phyloP scores from a whole-genome alignment of 1,140 invertebrate genomes.

The Penaeus vannamei region DNA sequence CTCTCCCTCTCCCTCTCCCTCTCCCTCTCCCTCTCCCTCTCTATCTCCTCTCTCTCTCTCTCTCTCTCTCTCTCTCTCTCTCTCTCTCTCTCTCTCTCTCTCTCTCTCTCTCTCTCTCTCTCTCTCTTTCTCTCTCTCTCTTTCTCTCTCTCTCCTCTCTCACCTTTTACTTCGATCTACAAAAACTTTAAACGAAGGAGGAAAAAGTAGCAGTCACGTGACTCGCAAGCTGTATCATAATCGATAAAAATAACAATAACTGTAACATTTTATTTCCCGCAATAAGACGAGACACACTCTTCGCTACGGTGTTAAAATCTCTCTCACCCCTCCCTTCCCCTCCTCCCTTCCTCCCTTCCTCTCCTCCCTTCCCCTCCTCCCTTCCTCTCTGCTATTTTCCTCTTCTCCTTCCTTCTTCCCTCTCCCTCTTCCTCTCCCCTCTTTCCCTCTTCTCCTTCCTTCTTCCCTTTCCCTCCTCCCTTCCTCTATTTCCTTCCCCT shows the following conservation, averaged over 20 bases:
- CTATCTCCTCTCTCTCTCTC: background rate
- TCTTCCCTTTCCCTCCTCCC: background rate
- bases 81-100: slow-evolving; percentile 39
- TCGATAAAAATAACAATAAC: no score
- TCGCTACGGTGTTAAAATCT: no score
- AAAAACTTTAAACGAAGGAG: no score
- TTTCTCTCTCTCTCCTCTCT: background rate
- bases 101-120: slow-evolving; percentile 40
- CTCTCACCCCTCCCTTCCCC: no score
- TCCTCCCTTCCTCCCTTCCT: no score
- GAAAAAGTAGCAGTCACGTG: no score
- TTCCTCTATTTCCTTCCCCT: no score
- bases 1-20: background rate
- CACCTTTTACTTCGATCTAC: background rate
- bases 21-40: no score
- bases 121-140: slow-evolving; percentile 35
- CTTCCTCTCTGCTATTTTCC: background rate
- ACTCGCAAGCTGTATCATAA: no score
- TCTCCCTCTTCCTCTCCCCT: background rate
- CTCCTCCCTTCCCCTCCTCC: background rate
- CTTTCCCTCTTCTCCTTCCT: background rate
- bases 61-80: background rate
- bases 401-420: background rate
- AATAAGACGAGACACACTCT: no score
- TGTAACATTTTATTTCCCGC: no score